Conservation (phyloP, 2,113 vertebrate genomes). For the Hymenochirus boettgeri region DNA sequence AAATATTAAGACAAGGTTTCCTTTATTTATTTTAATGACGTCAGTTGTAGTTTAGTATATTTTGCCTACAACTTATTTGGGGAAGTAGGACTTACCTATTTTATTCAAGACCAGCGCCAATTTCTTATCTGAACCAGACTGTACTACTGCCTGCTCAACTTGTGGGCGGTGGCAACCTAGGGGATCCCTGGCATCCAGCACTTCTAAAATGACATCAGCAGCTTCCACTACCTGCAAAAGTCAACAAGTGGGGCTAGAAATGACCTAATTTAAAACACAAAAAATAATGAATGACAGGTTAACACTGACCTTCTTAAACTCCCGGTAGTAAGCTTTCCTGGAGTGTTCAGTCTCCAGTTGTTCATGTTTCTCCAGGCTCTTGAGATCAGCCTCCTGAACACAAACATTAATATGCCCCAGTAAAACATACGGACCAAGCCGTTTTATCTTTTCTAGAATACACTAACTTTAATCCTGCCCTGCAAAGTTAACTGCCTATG, state of each 20-base stretch:
- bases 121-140: slow-evolving; percentile 76
- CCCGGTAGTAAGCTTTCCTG: slow-evolving; percentile 81
- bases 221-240: slow-evolving; percentile 68
- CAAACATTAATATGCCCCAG: not conserved
- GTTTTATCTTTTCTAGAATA: too few species aligned
- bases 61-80: too few species aligned
- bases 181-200: slow-evolving; percentile 83
- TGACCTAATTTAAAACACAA: not conserved
- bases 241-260: not conserved
- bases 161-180: slow-evolving; percentile 84
- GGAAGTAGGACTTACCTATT: slow-evolving; percentile 61
- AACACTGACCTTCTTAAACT: slow-evolving; percentile 80
- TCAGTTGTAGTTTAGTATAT: too few species aligned
- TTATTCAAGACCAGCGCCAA: slow-evolving; percentile 84
- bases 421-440: too few species aligned
- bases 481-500: too few species aligned
- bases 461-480: too few species aligned
- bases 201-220: slow-evolving; percentile 83
- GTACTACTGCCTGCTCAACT: slow-evolving; percentile 81
- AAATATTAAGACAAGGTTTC: too few species aligned
- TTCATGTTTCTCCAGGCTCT: slow-evolving; percentile 69
- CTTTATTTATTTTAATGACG: too few species aligned
- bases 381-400: slow-evolving; percentile 72
- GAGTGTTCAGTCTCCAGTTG: slow-evolving; percentile 81
- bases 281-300: not conserved